Evolutionary conservation across 2,797 vertebrate genomes (phyloP).

Genomic region (Melopsittacus undulatus): DNA sequence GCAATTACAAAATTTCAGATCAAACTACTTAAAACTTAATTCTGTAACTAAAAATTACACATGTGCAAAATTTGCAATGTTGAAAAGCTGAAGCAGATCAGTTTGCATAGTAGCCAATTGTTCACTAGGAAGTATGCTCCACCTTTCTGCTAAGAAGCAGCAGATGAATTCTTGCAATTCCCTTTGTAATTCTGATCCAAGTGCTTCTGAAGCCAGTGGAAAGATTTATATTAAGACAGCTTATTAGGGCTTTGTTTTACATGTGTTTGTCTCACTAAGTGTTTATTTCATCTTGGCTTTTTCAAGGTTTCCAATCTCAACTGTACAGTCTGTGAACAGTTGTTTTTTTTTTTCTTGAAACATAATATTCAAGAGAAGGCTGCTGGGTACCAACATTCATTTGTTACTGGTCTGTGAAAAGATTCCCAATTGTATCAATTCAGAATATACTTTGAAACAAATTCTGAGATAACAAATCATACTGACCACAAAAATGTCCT

Average conservation of each 20-base stretch:
- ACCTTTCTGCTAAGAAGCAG: background rate
- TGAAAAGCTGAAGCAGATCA: background rate
- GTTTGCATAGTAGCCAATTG: background rate
- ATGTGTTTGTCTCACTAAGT: background rate
- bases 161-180: constrained; percentile 39
- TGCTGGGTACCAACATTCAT: background rate
- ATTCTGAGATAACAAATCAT: constrained; percentile 1
- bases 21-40: background rate
- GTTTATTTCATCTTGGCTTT: constrained; percentile 1
- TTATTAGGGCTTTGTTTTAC: constrained; percentile 5
- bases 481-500: constrained; percentile 33
- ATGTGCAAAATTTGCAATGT: background rate
- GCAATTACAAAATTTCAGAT: background rate
- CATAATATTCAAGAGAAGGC: background rate
- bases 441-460: background rate
- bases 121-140: constrained; percentile 9
- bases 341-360: background rate
- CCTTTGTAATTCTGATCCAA: constrained; percentile 25
- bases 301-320: constrained; percentile 13
- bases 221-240: constrained; percentile 2
- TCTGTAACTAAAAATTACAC: background rate
- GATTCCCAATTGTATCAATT: background rate
- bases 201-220: background rate
- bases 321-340: background rate
- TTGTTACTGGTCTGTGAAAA: background rate